These are phyloP conservation scores for Serinus canaria DNA, from an alignment of 2,113 vertebrate species.

Conservation along the genomic window DNA sequence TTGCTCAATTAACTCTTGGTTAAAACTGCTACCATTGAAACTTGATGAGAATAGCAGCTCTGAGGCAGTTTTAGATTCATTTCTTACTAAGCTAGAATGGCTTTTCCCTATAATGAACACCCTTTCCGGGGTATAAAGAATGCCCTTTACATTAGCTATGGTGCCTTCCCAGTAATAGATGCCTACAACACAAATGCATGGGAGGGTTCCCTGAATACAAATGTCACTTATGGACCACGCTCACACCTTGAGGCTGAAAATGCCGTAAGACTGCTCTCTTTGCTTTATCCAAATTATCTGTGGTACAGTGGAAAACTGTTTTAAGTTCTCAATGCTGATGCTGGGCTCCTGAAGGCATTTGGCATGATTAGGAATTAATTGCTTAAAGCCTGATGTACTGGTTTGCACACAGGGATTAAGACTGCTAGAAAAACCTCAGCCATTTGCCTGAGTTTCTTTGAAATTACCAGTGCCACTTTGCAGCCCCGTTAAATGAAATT, in stretches of 20 bases:
- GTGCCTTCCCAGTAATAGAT: conserved; percentile 38
- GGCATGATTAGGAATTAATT: conserved; percentile 50
- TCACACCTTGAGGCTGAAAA: conserved; percentile 38
- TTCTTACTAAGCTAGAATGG: conserved; percentile 51
- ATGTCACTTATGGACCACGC: conserved; percentile 17
- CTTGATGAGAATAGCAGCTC: conserved; percentile 63
- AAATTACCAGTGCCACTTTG: neutral
- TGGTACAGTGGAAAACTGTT: neutral
- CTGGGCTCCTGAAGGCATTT: conserved; percentile 10
- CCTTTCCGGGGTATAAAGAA: conserved; percentile 4
- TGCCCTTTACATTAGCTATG: conserved; percentile 32
- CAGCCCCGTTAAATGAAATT: neutral
- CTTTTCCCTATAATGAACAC: conserved; percentile 55
- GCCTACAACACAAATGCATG: conserved; percentile 25
- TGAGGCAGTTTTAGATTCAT: conserved; percentile 52
- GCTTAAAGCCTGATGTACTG: conserved; percentile 27
- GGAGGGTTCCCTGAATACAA: conserved; percentile 44
- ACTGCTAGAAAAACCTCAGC: neutral
- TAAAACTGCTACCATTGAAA: conserved; percentile 60
- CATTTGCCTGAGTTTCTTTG: neutral
- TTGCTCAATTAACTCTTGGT: conserved; percentile 61
- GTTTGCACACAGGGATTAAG: neutral
- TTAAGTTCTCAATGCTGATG: neutral
- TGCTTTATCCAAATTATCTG: conserved; percentile 20
- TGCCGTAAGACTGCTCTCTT: neutral